Evolutionary conservation across 2,888 invertebrate genomes (phyloP).

Genomic region (Litoditis marina): DNA sequence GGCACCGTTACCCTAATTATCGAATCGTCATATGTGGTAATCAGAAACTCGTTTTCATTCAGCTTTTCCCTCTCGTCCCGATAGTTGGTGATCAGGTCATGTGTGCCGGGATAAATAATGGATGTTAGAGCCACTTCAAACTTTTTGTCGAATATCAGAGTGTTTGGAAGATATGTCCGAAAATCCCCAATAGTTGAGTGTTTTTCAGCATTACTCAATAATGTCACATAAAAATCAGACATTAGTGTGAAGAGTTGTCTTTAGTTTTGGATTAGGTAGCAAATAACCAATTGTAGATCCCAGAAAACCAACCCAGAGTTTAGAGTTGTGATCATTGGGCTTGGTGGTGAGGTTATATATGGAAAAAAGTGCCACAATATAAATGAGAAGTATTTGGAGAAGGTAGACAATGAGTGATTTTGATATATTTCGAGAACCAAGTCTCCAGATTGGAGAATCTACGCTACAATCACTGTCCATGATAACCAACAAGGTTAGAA

Average conservation of each 20-base stretch:
- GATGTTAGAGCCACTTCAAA: constrained; percentile 9
- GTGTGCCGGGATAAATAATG: constrained; percentile 12
- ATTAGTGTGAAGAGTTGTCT: neutral
- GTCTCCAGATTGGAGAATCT: no score
- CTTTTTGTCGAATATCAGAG: neutral
- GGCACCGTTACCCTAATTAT: no score
- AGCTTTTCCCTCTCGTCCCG: neutral
- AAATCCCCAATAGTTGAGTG: constrained; percentile 11
- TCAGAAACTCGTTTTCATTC: constrained; percentile 10
- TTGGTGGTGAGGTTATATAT: constrained; percentile 11
- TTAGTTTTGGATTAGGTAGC: constrained; percentile 9
- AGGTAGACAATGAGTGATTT: constrained; percentile 11
- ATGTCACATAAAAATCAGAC: constrained; percentile 11
- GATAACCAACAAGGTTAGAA: no score
- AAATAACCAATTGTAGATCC: constrained; percentile 11
- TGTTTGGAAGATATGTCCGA: neutral
- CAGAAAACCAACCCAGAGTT: constrained; percentile 5
- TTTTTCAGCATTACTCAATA: constrained; percentile 5
- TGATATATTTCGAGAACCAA: no score
- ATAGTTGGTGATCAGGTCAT: constrained; percentile 14
- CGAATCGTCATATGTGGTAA: no score
- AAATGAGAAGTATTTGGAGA: constrained; percentile 15
- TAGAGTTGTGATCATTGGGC: neutral
- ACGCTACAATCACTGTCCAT: no score
- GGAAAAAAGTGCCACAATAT: constrained; percentile 7